These are phyloP conservation scores for Oncopodura yosiiana DNA, from an alignment of 1,140 invertebrate species.

Conservation along the genomic window DNA sequence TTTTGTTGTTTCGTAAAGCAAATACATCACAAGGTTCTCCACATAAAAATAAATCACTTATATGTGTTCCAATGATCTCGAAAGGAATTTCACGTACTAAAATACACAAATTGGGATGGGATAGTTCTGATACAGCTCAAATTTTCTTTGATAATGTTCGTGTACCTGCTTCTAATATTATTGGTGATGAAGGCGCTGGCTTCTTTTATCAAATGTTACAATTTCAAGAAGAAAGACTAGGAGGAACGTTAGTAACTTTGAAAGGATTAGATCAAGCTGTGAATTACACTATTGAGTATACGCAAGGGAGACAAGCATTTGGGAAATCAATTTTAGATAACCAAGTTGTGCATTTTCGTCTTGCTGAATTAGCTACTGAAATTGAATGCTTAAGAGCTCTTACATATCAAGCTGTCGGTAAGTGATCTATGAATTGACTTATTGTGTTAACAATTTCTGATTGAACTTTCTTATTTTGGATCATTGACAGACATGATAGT, in stretches of 20 bases:
- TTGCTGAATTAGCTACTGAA: conserved; percentile 50
- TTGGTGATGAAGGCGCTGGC: conserved; percentile 51
- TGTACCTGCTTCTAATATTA: conserved; percentile 46
- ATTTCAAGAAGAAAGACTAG: conserved; percentile 50
- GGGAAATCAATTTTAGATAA: conserved; percentile 46
- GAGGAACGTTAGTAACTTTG: conserved; percentile 40
- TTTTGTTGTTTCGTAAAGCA: too few relatives aligned
- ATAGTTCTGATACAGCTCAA: conserved; percentile 50
- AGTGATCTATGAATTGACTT: conserved; percentile 2
- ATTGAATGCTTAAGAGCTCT: conserved; percentile 46
- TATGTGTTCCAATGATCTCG: conserved; percentile 49
- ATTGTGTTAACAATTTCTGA: too few relatives aligned
- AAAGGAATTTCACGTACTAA: conserved; percentile 41
- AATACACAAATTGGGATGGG: conserved; percentile 49
- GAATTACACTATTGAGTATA: conserved; percentile 46
- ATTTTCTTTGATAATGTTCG: conserved; percentile 52
- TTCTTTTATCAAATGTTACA: conserved; percentile 52
- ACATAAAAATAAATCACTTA: conserved; percentile 50
- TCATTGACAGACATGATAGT: conserved; percentile 40
- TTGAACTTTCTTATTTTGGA: background rate
- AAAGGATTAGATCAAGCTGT: conserved; percentile 42
- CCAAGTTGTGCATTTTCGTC: conserved; percentile 46
- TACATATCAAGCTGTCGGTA: conserved; percentile 42
- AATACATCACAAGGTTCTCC: conserved; percentile 42
- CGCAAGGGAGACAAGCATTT: conserved; percentile 43